Base-by-base conservation (phyloP, 2,113 vertebrate species). In the Nycticorax nycticorax region DNA sequence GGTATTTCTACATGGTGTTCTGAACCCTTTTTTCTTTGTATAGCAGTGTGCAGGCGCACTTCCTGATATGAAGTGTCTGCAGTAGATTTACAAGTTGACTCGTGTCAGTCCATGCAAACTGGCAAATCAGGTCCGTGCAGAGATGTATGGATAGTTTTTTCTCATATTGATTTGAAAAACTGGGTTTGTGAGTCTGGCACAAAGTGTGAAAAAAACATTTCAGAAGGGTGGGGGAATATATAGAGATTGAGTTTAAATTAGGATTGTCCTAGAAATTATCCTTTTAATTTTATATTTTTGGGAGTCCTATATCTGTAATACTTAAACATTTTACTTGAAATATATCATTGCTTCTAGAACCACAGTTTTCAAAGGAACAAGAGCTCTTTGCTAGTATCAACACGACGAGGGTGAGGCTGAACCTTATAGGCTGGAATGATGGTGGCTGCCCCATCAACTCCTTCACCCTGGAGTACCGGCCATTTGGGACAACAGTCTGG, bases 331-430 rank as follows among this genome's bases (percentile, higher is more conserved):
- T 88, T 18, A 30, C 68, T 66, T 80, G 28, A 50, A 89, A 9
- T 50, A 8, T 55, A 19, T 48, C 19, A 15, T 39, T 85, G 63
- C 64, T 72, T 48, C 3, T 96, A 99, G 99, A 99, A 78, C 99
- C 99, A 20, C 99, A 99, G 96, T 99, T 99, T 97, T 99, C 99
- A 37, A 99, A 99, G 98, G 99, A 99, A 89, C 99, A 99, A 27
- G 99, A 99, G 82, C 99, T 99, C 85, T 99, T 99, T 60, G 98
- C 99, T 97, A 99, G 99, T 96, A 98, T 99, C 96, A 99, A 99
- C 97, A 99, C 98, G 91, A 99, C 99, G 0, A 98, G 99, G 3
- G 99, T 99, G 88, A 97, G 98, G 85, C 98, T 99, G 84, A 99
- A 99, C 97, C 98, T 99, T 89, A 99, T 99, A 7, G 99, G 99